A percentile compares a stretch with the other conserved stretches of the same genome.
phyloP scores from a whole-genome alignment of 2,797 vertebrate genomes.

The Erpetoichthys calabaricus region DNA sequence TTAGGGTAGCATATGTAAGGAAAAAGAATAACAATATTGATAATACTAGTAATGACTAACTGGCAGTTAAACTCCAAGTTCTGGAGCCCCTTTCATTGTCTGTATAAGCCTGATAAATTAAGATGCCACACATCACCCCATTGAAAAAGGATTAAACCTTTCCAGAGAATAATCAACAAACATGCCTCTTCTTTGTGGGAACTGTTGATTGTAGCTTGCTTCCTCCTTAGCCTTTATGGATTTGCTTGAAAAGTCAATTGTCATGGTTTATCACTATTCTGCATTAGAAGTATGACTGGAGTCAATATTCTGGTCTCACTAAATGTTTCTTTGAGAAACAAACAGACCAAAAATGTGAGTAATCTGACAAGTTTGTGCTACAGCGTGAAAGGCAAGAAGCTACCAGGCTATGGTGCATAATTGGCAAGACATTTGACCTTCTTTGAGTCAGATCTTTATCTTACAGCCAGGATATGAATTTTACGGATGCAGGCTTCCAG shows the following conservation, averaged over 20 bases:
- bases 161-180: constrained; percentile 27
- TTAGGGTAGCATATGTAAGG: constrained; percentile 1
- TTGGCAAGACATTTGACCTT: too few species aligned
- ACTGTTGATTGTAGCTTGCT: constrained; percentile 3
- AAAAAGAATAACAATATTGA: constrained; percentile 11
- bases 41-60: constrained; percentile 25
- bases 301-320: not conserved
- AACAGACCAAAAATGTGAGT: not conserved
- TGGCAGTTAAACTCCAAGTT: constrained; percentile 23
- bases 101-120: constrained; percentile 27
- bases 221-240: not conserved
- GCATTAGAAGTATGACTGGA: not conserved
- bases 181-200: constrained; percentile 21
- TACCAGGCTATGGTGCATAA: too few species aligned
- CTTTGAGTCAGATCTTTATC: too few species aligned
- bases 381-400: too few species aligned
- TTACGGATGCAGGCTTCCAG: too few species aligned
- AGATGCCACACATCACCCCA: constrained; percentile 23
- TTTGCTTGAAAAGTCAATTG: not conserved
- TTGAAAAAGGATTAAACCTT: constrained; percentile 32
- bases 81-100: constrained; percentile 20
- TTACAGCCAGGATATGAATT: too few species aligned
- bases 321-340: not conserved
- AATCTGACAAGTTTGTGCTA: not conserved
- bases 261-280: not conserved